These are phyloP conservation scores for Phymorhynchus buccinoides DNA, from an alignment of 1,140 invertebrate species.

Conservation along the genomic window DNA sequence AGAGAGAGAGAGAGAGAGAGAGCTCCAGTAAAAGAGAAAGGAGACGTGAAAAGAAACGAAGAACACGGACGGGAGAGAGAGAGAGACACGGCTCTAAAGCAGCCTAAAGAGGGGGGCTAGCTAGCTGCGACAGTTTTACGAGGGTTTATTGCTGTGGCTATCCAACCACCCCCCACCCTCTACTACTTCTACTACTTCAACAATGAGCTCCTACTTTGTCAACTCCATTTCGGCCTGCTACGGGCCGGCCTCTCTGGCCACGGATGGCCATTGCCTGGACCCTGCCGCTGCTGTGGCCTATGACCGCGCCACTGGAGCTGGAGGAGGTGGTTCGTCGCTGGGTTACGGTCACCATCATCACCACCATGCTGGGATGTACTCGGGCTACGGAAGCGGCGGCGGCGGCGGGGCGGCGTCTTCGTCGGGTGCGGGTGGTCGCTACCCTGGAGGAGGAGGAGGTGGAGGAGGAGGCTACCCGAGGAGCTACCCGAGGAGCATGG, in stretches of 20 bases:
- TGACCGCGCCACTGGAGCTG: conserved; percentile 39
- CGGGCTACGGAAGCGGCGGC: conserved; percentile 44
- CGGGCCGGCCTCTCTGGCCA: conserved; percentile 60
- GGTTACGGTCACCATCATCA: too few species aligned
- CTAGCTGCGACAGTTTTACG: conserved; percentile 62
- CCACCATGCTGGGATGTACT: conserved; percentile 60
- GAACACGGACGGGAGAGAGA: too few species aligned
- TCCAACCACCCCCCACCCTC: too few species aligned
- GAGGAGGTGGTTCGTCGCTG: neutral
- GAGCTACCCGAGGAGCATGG: conserved; percentile 43
- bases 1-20: too few species aligned
- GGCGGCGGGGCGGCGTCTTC: neutral
- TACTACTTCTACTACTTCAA: too few species aligned
- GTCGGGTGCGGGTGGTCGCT: conserved; percentile 56
- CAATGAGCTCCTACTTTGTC: conserved; percentile 71
- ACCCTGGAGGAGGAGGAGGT: too few species aligned
- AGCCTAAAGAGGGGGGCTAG: neutral
- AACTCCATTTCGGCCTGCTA: conserved; percentile 70
- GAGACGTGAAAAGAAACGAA: too few species aligned
- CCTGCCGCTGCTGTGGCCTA: conserved; percentile 53
- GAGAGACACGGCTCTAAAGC: too few species aligned
- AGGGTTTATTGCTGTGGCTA: conserved; percentile 53
- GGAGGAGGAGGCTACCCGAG: conserved; percentile 56
- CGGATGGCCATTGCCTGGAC: conserved; percentile 65
- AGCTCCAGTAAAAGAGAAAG: too few species aligned